phyloP scores from a whole-genome alignment of 2,888 invertebrate species.

The Drosophila kanekoi region DNA sequence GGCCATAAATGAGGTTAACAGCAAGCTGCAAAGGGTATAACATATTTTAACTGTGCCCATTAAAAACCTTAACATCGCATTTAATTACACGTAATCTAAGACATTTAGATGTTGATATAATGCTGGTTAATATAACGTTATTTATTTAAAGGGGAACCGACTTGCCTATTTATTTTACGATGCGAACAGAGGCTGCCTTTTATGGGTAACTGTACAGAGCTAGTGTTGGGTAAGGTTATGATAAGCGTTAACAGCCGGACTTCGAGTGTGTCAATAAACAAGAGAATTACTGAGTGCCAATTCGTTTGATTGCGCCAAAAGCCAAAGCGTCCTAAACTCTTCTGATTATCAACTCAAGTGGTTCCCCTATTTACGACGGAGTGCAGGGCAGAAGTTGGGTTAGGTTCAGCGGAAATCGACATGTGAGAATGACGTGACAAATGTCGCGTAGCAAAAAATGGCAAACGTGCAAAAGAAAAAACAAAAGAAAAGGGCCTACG shows the following conservation, averaged over 20 bases:
- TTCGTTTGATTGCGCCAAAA: background rate
- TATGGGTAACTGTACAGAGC: background rate
- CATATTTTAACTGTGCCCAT: slow-evolving; percentile 5
- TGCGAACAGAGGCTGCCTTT: background rate
- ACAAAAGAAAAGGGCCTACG: slow-evolving; percentile 33
- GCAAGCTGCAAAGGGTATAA: slow-evolving; percentile 5
- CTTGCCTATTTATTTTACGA: background rate
- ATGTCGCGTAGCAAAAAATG: slow-evolving; percentile 38
- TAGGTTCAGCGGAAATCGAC: slow-evolving; percentile 34
- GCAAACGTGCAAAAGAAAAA: slow-evolving; percentile 15
- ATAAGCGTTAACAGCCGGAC: slow-evolving; percentile 4
- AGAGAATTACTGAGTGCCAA: background rate
- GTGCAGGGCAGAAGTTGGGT: slow-evolving; percentile 1
- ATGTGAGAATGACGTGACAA: slow-evolving; percentile 52
- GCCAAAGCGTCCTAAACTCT: background rate
- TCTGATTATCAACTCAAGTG: background rate
- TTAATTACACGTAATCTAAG: background rate
- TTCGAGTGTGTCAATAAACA: slow-evolving; percentile 16
- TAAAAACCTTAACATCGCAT: background rate
- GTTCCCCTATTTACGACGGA: background rate
- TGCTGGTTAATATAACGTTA: background rate
- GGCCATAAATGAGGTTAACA: slow-evolving; percentile 3
- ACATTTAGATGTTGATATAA: background rate
- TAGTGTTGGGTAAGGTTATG: slow-evolving; percentile 19
- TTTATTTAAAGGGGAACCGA: background rate